phyloP scores from a whole-genome alignment of 2,888 invertebrate genomes.

The Lasius fuliginosus region DNA sequence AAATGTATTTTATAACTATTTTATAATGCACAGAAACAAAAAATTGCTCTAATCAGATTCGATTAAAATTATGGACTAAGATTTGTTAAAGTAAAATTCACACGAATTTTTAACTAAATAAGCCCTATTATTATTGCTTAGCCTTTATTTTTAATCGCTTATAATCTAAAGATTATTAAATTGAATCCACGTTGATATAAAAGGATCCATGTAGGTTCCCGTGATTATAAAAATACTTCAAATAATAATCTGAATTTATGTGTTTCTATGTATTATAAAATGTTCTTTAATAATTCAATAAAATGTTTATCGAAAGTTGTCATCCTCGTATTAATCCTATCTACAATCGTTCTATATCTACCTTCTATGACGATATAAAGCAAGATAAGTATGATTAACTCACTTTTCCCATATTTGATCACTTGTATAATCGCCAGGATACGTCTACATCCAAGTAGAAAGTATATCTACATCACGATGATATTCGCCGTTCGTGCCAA shows the following conservation, averaged over 20 bases:
- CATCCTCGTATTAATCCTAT: neutral
- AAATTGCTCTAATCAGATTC: neutral
- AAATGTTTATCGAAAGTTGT: neutral
- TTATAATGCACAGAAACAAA: neutral
- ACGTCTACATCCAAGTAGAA: slow-evolving; percentile 39
- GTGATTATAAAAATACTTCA: neutral
- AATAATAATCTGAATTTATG: neutral
- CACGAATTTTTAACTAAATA: too few relatives aligned
- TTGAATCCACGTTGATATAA: neutral
- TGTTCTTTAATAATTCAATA: neutral
- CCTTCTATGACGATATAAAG: neutral
- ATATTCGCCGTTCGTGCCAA: slow-evolving; percentile 39
- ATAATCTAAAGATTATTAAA: slow-evolving; percentile 11
- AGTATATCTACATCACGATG: slow-evolving; percentile 31
- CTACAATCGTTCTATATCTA: neutral
- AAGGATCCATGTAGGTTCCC: neutral
- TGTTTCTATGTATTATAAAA: neutral
- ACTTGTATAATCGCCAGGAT: slow-evolving; percentile 26
- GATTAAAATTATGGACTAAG: neutral
- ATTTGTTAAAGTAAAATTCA: neutral
- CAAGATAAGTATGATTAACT: slow-evolving; percentile 11
- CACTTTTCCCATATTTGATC: neutral
- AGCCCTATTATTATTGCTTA: neutral
- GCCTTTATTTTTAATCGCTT: neutral
- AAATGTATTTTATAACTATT: neutral